Conservation (phyloP, 2,888 invertebrate species). For the Achlya flavicornis region DNA sequence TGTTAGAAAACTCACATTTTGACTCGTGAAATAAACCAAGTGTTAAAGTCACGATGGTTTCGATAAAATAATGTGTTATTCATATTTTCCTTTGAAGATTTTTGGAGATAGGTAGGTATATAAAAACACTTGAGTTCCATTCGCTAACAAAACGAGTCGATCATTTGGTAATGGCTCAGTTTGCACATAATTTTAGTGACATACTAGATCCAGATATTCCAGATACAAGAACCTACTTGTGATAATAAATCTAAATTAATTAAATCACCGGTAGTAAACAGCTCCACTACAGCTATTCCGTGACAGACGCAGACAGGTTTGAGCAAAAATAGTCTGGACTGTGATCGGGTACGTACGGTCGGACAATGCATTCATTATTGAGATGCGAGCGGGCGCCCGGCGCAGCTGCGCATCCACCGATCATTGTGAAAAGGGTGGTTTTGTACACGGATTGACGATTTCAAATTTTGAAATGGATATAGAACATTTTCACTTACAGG, state of each 20-base stretch:
- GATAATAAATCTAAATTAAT: background rate
- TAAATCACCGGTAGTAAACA: conserved; percentile 20
- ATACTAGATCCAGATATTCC: background rate
- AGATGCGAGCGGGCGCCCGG: conserved; percentile 50
- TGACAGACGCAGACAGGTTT: conserved; percentile 79
- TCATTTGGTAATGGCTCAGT: too few species aligned
- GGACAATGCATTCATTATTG: conserved; percentile 82
- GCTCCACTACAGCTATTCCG: conserved; percentile 46
- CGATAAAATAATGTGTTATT: too few species aligned
- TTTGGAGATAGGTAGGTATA: too few species aligned
- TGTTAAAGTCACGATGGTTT: too few species aligned
- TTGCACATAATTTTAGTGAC: background rate
- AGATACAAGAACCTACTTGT: background rate
- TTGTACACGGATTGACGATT: conserved; percentile 9
- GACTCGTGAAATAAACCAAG: too few species aligned
- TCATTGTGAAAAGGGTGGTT: conserved; percentile 17
- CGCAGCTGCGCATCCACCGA: conserved; percentile 33
- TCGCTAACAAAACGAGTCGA: too few species aligned
- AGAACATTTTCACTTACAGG: conserved; percentile 2
- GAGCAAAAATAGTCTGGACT: conserved; percentile 77
- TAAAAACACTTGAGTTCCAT: too few species aligned
- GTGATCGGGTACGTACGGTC: conserved; percentile 64
- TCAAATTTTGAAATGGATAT: conserved; percentile 11
- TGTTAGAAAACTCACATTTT: too few species aligned
- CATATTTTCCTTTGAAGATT: too few species aligned